phyloP scores from a whole-genome alignment of 2,888 invertebrate genomes.

The Stenoptilia bipunctidactyla region DNA sequence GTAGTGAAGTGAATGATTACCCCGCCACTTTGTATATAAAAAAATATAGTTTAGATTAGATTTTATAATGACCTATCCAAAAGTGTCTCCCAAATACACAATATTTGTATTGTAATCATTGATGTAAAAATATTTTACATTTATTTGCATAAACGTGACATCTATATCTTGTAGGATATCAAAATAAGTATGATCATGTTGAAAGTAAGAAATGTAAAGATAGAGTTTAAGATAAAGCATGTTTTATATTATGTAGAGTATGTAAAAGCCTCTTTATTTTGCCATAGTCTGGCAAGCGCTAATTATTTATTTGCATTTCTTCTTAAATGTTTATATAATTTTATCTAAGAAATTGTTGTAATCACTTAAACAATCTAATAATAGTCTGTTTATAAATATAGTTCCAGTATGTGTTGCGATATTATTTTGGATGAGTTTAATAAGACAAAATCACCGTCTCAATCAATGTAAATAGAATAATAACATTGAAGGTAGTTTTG shows the following conservation, averaged over 20 bases:
- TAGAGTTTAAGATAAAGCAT: slow-evolving; percentile 59
- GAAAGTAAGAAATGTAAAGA: slow-evolving; percentile 54
- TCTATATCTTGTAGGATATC: slow-evolving; percentile 41
- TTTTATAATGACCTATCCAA: slow-evolving; percentile 11
- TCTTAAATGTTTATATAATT: slow-evolving; percentile 62
- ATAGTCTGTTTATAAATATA: too few relatives aligned
- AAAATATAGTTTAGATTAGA: slow-evolving; percentile 2
- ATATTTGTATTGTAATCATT: slow-evolving; percentile 9
- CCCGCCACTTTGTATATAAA: slow-evolving; percentile 16
- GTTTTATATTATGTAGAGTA: slow-evolving; percentile 68
- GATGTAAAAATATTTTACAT: slow-evolving; percentile 4
- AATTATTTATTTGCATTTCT: slow-evolving; percentile 69
- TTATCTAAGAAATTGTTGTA: slow-evolving; percentile 47
- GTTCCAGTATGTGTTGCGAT: too few relatives aligned
- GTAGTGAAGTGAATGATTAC: slow-evolving; percentile 16
- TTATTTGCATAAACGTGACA: slow-evolving; percentile 15
- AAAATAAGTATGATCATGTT: slow-evolving; percentile 44
- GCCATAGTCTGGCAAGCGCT: slow-evolving; percentile 50
- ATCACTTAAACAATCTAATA: slow-evolving; percentile 31
- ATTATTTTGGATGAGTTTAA: too few relatives aligned
- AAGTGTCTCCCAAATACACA: slow-evolving; percentile 14
- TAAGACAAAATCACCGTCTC: too few relatives aligned
- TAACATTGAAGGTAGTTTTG: too few relatives aligned
- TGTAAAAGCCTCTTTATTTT: slow-evolving; percentile 55
- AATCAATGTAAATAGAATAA: too few relatives aligned